These are phyloP conservation scores for Chaetodon trifasciatus DNA, from an alignment of 2,797 vertebrate genomes.

Conservation along the genomic window DNA sequence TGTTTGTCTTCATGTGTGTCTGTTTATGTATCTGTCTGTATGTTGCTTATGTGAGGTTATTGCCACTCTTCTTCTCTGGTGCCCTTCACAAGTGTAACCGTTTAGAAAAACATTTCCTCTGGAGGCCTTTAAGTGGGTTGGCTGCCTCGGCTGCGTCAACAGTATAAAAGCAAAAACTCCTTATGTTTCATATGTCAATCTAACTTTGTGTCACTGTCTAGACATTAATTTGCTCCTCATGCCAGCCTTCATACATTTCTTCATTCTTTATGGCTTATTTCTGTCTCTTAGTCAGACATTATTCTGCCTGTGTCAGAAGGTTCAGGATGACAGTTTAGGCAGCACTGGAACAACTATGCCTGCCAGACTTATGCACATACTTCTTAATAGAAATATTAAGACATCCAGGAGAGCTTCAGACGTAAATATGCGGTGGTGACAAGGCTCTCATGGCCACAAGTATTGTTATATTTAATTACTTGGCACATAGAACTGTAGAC, in stretches of 20 bases:
- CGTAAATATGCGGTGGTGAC: not conserved
- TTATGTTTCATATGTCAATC: constrained; percentile 5
- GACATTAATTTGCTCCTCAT: constrained; percentile 20
- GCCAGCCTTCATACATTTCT: not conserved
- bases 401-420: not conserved
- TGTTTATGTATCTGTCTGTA: constrained; percentile 1
- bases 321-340: constrained; percentile 21
- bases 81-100: not conserved
- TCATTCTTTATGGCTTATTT: not conserved
- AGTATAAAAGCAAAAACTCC: not conserved
- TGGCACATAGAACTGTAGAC: not conserved
- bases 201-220: constrained; percentile 26
- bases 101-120: not conserved
- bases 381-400: not conserved
- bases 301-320: constrained; percentile 17
- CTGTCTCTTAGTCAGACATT: constrained; percentile 20
- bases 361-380: constrained; percentile 22
- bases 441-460: not conserved
- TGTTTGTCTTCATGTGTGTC: constrained; percentile 1
- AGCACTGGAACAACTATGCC: constrained; percentile 33
- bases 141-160: not conserved
- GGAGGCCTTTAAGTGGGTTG: not conserved
- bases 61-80: not conserved
- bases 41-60: not conserved
- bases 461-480: not conserved